Conservation (phyloP, 2,797 vertebrate species). For the Chelon auratus region DNA sequence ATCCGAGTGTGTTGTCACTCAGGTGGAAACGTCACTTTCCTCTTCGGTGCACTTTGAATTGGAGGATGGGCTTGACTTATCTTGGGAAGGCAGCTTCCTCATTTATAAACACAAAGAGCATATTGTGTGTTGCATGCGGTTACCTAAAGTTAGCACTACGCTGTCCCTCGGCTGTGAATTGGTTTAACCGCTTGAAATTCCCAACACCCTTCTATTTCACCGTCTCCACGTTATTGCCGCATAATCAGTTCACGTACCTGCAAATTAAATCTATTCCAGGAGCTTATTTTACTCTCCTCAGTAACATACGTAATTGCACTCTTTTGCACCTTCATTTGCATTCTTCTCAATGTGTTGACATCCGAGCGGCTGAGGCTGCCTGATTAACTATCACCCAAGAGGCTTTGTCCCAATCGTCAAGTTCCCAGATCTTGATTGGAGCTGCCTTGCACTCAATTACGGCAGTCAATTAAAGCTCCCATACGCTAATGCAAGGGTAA, state of each 20-base stretch:
- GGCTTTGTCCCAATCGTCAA: constrained; percentile 34
- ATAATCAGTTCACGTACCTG: not conserved
- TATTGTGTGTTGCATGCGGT: too few species aligned
- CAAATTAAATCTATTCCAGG: constrained; percentile 29
- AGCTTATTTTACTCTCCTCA: constrained; percentile 25
- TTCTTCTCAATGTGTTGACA: constrained; percentile 32
- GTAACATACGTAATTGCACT: constrained; percentile 35
- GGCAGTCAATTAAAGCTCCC: constrained; percentile 36
- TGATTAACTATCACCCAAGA: constrained; percentile 55
- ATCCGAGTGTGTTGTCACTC: constrained; percentile 13
- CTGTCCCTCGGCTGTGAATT: not conserved
- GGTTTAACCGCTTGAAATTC: constrained; percentile 5
- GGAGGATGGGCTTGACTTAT: constrained; percentile 4
- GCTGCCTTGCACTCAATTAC: constrained; percentile 47
- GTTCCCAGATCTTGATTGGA: constrained; percentile 49
- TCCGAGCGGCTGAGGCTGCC: constrained; percentile 40
- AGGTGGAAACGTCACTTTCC: constrained; percentile 2
- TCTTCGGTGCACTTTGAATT: not conserved
- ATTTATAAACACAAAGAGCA: too few species aligned
- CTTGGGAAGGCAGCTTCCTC: not conserved
- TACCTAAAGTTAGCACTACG: too few species aligned
- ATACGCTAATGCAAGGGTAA: constrained; percentile 4
- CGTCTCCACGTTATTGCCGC: constrained; percentile 19
- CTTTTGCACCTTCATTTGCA: constrained; percentile 28
- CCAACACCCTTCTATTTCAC: not conserved